Base-by-base conservation (phyloP, 1,140 invertebrate species). In the Globodera rostochiensis region DNA sequence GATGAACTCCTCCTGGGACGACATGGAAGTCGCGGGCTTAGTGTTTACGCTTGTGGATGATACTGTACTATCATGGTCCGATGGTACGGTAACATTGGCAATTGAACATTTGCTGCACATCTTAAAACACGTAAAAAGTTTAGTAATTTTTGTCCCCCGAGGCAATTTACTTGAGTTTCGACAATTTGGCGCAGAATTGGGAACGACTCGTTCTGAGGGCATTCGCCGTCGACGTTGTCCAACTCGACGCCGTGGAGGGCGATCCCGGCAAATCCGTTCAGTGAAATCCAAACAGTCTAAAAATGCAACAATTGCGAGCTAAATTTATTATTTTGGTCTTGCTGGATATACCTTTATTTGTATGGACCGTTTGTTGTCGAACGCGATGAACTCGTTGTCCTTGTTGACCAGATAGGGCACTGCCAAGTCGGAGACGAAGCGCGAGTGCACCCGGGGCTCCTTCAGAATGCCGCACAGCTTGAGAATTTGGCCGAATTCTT, bases 381-480 rank as follows among this genome's bases (percentile, higher is more conserved):
- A 82, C 9, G 81, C 81, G 57, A 82, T 81, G 74, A 82, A 82
- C 49, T 82, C 81, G 25, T 66, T 73, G 60, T 81, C 79, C 25
- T 78, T 78, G 70, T 81, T 64, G 15, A 67, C 73, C 25, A 82
- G 64, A n/a, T 82, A 82, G 11, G 81, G 81, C 21, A 81, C 81
- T 8, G 74, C 81, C 57, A 82, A 47, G 46, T 77, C 80, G 49
- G 74, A 69, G 3, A 81, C 11, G 49, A 79, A 78, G 45, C 50
- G 53, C 36, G 36, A 46, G 50, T 49, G 13, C 25, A 66, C 50
- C 6, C 19, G 74, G 0, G 13, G 50, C 46, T 78, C 49, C 47
- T 79, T 80, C 53, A 80, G 47, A 50, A 80, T 67, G 46, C 25
- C 70, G 15, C 80, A 81, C 8, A 81, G 47, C 75, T 81, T 15